A percentile compares a stretch with the other conserved stretches of the same genome.
phyloP scores from a whole-genome alignment of 2,888 invertebrate species.

The Noctua comes region DNA sequence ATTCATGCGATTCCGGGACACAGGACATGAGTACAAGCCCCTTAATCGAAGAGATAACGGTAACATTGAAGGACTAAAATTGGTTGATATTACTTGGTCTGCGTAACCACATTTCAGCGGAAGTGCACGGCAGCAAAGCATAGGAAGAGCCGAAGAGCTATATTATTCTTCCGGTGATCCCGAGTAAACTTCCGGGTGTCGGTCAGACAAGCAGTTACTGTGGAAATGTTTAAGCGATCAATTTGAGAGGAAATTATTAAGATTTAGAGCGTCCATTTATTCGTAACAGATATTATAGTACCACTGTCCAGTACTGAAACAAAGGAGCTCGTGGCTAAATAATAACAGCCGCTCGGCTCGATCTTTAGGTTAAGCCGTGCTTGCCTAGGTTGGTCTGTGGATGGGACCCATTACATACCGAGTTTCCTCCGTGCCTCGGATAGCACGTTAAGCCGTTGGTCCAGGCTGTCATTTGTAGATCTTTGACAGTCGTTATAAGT shows the following conservation, averaged over 20 bases:
- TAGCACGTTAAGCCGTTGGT: too few relatives aligned
- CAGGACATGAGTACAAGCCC: neutral
- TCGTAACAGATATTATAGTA: neutral
- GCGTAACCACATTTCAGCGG: conserved; percentile 32
- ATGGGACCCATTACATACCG: too few relatives aligned
- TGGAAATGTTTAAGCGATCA: conserved; percentile 1
- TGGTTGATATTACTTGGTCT: neutral
- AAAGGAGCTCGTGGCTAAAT: too few relatives aligned
- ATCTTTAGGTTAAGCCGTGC: too few relatives aligned
- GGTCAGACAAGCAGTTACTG: conserved; percentile 9
- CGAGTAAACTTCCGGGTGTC: conserved; percentile 10
- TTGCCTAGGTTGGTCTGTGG: too few relatives aligned
- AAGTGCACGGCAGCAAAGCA: conserved; percentile 12
- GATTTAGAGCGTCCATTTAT: neutral
- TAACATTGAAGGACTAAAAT: neutral
- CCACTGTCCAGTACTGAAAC: neutral
- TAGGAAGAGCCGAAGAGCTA: neutral
- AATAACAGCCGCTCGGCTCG: too few relatives aligned
- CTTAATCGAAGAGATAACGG: conserved; percentile 1
- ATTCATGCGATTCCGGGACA: conserved; percentile 23
- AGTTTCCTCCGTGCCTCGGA: too few relatives aligned
- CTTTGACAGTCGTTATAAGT: too few relatives aligned
- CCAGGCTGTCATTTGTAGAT: too few relatives aligned
- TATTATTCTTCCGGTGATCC: conserved; percentile 8
- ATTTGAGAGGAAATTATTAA: neutral